phyloP scores from a whole-genome alignment of 2,888 invertebrate genomes.

The Apocheima hispidaria region DNA sequence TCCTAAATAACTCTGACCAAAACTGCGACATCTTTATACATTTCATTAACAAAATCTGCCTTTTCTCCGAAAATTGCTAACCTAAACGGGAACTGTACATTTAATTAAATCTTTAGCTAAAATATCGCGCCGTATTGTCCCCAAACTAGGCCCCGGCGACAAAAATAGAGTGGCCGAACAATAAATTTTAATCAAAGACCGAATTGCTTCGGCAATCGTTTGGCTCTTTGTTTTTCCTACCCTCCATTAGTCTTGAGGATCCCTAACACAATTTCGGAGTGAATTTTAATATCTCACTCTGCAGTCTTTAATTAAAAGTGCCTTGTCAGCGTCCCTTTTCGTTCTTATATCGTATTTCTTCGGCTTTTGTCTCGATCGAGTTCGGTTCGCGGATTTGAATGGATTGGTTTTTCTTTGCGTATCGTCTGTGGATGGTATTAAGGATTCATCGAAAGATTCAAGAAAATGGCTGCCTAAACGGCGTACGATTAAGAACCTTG shows the following conservation, averaged over 20 bases:
- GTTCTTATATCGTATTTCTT: slow-evolving; percentile 31
- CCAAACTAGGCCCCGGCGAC: slow-evolving; percentile 43
- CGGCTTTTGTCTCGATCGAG: slow-evolving; percentile 26
- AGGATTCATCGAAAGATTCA: not conserved
- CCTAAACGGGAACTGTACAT: slow-evolving; percentile 29
- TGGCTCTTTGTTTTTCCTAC: slow-evolving; percentile 59
- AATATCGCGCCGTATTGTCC: slow-evolving; percentile 41
- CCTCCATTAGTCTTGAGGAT: slow-evolving; percentile 53
- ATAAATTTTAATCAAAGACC: slow-evolving; percentile 76
- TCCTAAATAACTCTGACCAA: slow-evolving; percentile 1
- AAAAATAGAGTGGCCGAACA: slow-evolving; percentile 64
- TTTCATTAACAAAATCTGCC: slow-evolving; percentile 24
- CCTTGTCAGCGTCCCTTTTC: slow-evolving; percentile 35
- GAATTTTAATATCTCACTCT: slow-evolving; percentile 63
- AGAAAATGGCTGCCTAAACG: not conserved
- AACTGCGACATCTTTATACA: slow-evolving; percentile 8
- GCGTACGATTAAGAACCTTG: not conserved
- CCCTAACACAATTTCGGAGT: slow-evolving; percentile 56
- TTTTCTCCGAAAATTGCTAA: slow-evolving; percentile 17
- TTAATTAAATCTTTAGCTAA: slow-evolving; percentile 44
- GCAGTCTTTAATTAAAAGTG: slow-evolving; percentile 53
- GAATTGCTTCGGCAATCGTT: slow-evolving; percentile 68
- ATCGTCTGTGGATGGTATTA: not conserved
- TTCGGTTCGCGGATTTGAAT: slow-evolving; percentile 8
- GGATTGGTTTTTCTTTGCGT: slow-evolving; percentile 13